These are phyloP conservation scores for Nasua narica DNA, from an alignment of 2,797 vertebrate genomes.

Conservation along the genomic window DNA sequence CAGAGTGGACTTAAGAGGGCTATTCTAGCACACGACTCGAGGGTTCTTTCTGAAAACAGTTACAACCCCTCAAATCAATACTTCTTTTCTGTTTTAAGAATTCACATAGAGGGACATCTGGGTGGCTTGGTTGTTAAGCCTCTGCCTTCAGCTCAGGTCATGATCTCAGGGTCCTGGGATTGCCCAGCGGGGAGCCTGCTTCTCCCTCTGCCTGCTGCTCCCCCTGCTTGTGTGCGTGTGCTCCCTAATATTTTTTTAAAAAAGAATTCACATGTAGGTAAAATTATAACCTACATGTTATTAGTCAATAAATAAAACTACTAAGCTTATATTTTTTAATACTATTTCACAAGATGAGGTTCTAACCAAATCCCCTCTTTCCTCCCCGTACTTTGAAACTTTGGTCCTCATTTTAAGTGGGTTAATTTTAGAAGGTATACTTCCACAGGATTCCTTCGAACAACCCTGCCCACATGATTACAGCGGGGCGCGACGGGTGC, in stretches of 20 bases:
- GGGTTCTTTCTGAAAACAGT: not conserved
- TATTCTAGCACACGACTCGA: not conserved
- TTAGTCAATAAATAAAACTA: not conserved
- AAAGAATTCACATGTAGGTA: not conserved
- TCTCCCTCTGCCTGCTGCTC: not conserved
- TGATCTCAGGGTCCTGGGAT: not conserved
- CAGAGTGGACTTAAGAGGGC: not conserved
- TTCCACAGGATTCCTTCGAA: not conserved
- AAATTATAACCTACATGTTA: not conserved
- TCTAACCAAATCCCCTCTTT: not conserved
- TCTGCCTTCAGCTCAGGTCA: not conserved
- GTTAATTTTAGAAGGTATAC: not conserved
- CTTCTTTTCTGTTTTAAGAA: not conserved
- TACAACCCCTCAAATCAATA: not conserved
- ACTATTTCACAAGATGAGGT: not conserved
- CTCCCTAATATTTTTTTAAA: no score
- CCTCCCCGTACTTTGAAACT: not conserved
- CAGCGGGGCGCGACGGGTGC: not conserved
- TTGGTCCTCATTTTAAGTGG: not conserved
- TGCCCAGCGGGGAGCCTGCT: not conserved
- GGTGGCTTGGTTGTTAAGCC: not conserved
- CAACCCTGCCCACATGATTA: not conserved
- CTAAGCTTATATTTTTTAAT: not conserved
- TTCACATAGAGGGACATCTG: not conserved
- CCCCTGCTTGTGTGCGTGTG: no score